Conservation (phyloP, 2,797 vertebrate genomes). For the Pteropus rufus region DNA sequence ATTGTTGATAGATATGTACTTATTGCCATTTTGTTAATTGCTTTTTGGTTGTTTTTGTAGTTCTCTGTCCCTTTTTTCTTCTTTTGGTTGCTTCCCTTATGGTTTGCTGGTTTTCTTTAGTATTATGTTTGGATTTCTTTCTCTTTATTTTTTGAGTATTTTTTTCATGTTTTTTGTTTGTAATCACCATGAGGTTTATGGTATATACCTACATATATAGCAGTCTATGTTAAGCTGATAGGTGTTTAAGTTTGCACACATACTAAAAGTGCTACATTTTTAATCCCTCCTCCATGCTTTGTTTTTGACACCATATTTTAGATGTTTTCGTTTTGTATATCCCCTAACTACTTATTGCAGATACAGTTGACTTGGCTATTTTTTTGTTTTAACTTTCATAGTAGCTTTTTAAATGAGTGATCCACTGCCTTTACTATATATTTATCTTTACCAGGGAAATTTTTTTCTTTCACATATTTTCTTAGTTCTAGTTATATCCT, state of each 20-base stretch:
- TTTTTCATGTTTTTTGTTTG: neutral
- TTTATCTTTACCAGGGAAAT: neutral
- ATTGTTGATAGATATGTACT: neutral
- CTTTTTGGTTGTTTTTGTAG: neutral
- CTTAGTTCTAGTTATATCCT: neutral
- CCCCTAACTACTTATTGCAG: neutral
- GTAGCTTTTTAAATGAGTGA: neutral
- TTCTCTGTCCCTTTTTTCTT: neutral
- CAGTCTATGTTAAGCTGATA: neutral
- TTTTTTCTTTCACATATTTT: neutral
- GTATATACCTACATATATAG: neutral
- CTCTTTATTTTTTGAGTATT: neutral
- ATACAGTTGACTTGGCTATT: neutral
- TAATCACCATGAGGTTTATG: neutral
- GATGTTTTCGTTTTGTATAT: neutral
- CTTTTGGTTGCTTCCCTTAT: neutral
- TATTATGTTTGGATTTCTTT: neutral
- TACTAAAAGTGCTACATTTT: neutral
- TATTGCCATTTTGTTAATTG: neutral
- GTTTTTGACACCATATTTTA: neutral
- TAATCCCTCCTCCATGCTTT: neutral
- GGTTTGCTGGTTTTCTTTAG: neutral
- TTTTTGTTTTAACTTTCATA: neutral
- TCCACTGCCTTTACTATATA: neutral
- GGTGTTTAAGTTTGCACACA: neutral